Evolutionary conservation across 2,113 vertebrate species (phyloP), one percentile per base, ranked within the genome.

Genomic region (Peucedramus taeniatus): DNA sequence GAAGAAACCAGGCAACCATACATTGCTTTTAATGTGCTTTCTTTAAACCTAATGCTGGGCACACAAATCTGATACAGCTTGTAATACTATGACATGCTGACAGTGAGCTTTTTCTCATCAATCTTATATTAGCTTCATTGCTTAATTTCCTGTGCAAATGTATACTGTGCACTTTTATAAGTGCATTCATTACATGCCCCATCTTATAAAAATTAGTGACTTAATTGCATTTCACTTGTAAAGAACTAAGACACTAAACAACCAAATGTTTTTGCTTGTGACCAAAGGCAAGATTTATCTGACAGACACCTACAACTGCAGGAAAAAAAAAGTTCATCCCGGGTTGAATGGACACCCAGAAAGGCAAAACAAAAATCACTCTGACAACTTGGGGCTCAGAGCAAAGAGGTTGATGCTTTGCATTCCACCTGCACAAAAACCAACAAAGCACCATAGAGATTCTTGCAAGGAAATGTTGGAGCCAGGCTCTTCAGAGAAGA

Each of bases 1-100:
- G 64, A 93, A 74, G 75, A 95, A 93, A 94, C 15, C 72, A 92
- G 89, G 91, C 93, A 94, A 87, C 72, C 89, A 87, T 78, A 94
- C 44, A n/a, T 37, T 33, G 68, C 59, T 77, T 88, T 91, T 92
- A 79, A 89, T 30, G 72, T 31, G 20, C 66, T 88, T 79, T 69
- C 78, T 72, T 61, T 90, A 93, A 88, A 69, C 44, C 59, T 85
- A 85, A 94, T 69, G 70, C 75, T 80, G 70, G 75, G 66, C 75
- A 87, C 63, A 30, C n/a, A 78, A 92, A 76, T 57, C 59, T 69
- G 85, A 93, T 85, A 69, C 49, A 88, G 66, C 42, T 30, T 83
- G 85, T 51, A 90, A 90, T 40, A 61, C 28, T 40, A 51, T 49
- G 61, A 85, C 66, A 72, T 50, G 39, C 54, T 82, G 83, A 89